phyloP scores from a whole-genome alignment of 2,888 invertebrate species.

The Tachystola acroxantha region DNA sequence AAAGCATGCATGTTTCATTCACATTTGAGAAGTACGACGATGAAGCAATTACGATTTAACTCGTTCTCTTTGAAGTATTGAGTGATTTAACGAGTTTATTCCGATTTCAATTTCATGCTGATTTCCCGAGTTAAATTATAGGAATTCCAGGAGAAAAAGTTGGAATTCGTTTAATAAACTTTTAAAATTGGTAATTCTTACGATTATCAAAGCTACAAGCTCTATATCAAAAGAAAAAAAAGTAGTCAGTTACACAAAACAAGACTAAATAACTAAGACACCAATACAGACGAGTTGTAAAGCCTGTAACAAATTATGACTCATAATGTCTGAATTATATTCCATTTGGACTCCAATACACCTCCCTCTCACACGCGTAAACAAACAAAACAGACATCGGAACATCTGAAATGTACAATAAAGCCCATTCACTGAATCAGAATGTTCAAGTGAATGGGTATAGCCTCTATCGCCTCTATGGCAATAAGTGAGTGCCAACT shows the following conservation, averaged over 20 bases:
- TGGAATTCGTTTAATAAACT: neutral
- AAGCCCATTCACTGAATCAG: constrained; percentile 54
- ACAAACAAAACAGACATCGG: constrained; percentile 43
- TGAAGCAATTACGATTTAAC: constrained; percentile 54
- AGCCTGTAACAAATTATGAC: constrained; percentile 23
- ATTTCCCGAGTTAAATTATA: constrained; percentile 33
- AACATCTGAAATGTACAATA: constrained; percentile 50
- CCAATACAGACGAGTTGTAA: constrained; percentile 11
- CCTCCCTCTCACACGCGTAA: constrained; percentile 34
- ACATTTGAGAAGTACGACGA: constrained; percentile 35
- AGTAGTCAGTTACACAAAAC: too few species aligned
- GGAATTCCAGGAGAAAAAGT: constrained; percentile 10
- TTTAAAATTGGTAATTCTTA: too few species aligned
- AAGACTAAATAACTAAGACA: too few species aligned
- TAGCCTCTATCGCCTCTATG: constrained; percentile 34
- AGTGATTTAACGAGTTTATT: constrained; percentile 31
- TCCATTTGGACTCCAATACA: constrained; percentile 27
- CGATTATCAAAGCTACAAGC: too few species aligned
- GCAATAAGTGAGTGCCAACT: constrained; percentile 57
- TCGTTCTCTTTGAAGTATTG: constrained; percentile 33
- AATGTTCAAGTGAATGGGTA: constrained; percentile 48
- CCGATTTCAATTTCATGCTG: constrained; percentile 40
- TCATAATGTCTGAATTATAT: constrained; percentile 22
- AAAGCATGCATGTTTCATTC: constrained; percentile 25
- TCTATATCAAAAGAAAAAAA: too few species aligned